Evolutionary conservation across 2,888 invertebrate species (phyloP), one percentile per base, ranked within the genome.

Genomic region (Axea sp.): DNA sequence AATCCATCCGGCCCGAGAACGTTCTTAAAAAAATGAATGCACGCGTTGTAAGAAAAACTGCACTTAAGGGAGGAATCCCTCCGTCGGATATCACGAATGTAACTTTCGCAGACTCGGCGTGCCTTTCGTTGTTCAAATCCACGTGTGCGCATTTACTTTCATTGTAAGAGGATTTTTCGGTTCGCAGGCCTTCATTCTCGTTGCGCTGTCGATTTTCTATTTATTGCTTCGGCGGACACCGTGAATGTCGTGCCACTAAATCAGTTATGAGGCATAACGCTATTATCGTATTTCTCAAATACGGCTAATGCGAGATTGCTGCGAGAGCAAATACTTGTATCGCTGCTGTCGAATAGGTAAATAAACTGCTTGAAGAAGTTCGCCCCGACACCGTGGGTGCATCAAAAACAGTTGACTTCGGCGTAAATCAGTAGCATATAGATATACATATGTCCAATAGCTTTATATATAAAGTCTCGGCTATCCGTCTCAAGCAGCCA

Each of bases 401-500:
- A 53, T 49, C 35, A 39, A 39, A 31, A 57, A 65, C 3, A 49
- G 49, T 41, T 62, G 33, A 51, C 28, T 51, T 62, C 31, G 39
- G 49, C 15, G 47, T 30, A 53, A 53, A 65, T 53, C 64, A 65
- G 43, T 65, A 28, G 8, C 33, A 53, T 35, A 35, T 53, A 59
- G 43, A 73, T 69, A 62, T 60, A 57, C 59, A 68, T 65, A 41
- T 67, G 71, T 73, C 57, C 64, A 69, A 67, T 28, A 60, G 45
- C 31, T 67, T 64, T 69, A 77, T 69, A 73, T 73, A 72, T 59
- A 71, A 75, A 78, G 80, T 79, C 80, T 77, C 76, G 77, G 79
- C 83, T 81, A 82, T 83, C 83, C 80, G 85, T 85, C 85, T 85
- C 84, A 82, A 85, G 85, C 83, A 84, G 81, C 84, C 84, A 85